Evolutionary conservation across 2,888 invertebrate genomes (phyloP), one percentile per base, ranked within the genome.

Genomic region (Lepidonotus clava): DNA sequence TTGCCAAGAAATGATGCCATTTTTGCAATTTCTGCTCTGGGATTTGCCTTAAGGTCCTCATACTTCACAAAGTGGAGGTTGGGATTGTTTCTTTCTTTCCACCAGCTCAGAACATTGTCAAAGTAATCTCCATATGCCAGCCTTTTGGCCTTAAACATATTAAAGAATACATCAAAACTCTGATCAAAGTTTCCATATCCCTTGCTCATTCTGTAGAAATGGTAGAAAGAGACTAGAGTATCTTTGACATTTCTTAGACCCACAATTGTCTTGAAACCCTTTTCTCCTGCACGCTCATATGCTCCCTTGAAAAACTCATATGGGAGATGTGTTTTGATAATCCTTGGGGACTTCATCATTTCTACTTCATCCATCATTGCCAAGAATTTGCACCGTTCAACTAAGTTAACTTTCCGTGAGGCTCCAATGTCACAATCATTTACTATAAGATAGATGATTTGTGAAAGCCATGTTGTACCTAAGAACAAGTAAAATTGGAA

Each of bases 1-100:
- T 77, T 85, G 11, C 83, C 95, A 28, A 98, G 94, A 93, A 97
- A 97, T 1, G 95, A 92, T 0, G 97, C 97, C 34, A 98, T 96
- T 92, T 96, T 83, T 14, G 21, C 5, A 38, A 88, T 56, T 40
- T 66, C 71, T 14, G 21, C 46, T 11, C 14, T 18, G 0, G 67
- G 85, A 38, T 85, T 66, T 24, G 40, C 61, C 24, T 85, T 84
- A 41, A 88, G 38, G 18, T 87, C 87, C 53, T 88, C 88, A 34
- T 83, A 88, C 56, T 21, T 76, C 24, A 88, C 77, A 40, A 88
- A 38, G 24, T 84, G 46, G 5, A 88, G 40, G 51, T 88, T 88
- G 18, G 71, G 41, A 18, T 53, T 24, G 21, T 84, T 28, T 2
- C 66, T 40, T 5, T 80, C 34, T 28, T 61, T n/a, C 88, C 88